Conservation (phyloP, 2,113 vertebrate genomes). For the Sialia sialis region DNA sequence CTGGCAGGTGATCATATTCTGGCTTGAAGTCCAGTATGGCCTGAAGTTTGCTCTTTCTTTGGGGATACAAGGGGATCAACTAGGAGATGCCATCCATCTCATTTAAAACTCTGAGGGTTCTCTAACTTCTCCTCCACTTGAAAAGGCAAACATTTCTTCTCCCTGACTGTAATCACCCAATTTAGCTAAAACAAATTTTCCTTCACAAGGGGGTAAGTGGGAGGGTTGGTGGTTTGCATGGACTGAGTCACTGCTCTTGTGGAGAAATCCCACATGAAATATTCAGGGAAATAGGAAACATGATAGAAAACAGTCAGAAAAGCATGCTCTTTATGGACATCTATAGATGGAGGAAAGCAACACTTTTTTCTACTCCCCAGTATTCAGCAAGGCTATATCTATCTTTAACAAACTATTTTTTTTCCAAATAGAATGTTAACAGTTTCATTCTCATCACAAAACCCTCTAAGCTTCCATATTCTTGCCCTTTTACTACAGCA, state of each 20-base stretch:
- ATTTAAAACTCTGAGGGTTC: background rate
- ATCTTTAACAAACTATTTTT: background rate
- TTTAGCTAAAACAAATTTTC: conserved; percentile 8
- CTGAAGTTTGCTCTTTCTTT: background rate
- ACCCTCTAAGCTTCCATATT: background rate
- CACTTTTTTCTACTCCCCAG: background rate
- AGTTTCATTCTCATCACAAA: background rate
- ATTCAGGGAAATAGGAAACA: background rate
- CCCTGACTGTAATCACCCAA: background rate
- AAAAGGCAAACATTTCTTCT: background rate
- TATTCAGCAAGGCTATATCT: background rate
- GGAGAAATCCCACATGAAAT: conserved; percentile 19
- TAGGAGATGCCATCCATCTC: background rate
- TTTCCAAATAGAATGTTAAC: background rate
- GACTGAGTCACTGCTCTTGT: background rate
- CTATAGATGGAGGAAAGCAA: background rate
- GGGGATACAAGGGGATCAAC: background rate
- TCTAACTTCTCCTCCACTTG: background rate
- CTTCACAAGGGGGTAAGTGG: background rate
- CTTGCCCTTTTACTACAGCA: background rate
- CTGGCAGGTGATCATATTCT: background rate
- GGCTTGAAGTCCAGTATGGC: background rate
- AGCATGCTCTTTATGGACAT: background rate
- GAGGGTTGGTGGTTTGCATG: conserved; percentile 6
- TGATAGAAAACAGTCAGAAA: background rate